phyloP scores from a whole-genome alignment of 1,140 invertebrate species.

The Pogonognathellus flavescens region DNA sequence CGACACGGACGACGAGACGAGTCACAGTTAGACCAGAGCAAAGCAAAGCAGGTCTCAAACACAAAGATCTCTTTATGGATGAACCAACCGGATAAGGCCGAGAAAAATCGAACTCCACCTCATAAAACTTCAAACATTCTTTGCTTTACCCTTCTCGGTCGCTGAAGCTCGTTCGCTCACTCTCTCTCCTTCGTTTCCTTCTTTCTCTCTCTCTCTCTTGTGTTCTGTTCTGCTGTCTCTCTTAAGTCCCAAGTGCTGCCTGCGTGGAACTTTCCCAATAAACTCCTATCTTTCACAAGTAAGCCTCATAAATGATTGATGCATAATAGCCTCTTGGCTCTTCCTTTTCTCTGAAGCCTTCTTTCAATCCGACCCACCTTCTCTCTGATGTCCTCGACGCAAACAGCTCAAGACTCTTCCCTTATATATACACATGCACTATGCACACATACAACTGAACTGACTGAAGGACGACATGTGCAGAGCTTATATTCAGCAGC shows the following conservation, averaged over 20 bases:
- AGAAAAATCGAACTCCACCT: conserved; percentile 62
- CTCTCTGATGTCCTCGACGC: conserved; percentile 44
- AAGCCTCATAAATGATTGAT: conserved; percentile 61
- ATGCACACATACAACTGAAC: not conserved
- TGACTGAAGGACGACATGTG: not conserved
- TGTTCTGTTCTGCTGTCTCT: not conserved
- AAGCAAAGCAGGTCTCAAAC: conserved; percentile 20
- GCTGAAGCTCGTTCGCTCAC: not conserved
- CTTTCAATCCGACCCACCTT: conserved; percentile 50
- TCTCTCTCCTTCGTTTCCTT: conserved; percentile 14
- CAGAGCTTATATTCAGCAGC: not conserved
- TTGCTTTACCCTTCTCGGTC: conserved; percentile 22
- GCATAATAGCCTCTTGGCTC: conserved; percentile 60
- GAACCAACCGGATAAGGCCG: conserved; percentile 60
- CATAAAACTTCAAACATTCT: conserved; percentile 56
- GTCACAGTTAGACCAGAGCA: not conserved
- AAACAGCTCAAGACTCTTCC: conserved; percentile 31
- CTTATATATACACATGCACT: not conserved
- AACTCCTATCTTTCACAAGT: conserved; percentile 55
- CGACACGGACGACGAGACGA: conserved; percentile 31
- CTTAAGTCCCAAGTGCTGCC: conserved; percentile 30
- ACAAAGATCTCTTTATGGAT: conserved; percentile 55
- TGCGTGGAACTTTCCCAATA: conserved; percentile 56
- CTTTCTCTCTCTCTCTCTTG: conserved; percentile 32
- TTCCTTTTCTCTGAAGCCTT: conserved; percentile 55